Percentiles rank a stretch among this genome's conserved stretches.
These are phyloP conservation scores for Blennius ocellaris DNA, from an alignment of 2,113 vertebrate genomes.

Conservation along the genomic window DNA sequence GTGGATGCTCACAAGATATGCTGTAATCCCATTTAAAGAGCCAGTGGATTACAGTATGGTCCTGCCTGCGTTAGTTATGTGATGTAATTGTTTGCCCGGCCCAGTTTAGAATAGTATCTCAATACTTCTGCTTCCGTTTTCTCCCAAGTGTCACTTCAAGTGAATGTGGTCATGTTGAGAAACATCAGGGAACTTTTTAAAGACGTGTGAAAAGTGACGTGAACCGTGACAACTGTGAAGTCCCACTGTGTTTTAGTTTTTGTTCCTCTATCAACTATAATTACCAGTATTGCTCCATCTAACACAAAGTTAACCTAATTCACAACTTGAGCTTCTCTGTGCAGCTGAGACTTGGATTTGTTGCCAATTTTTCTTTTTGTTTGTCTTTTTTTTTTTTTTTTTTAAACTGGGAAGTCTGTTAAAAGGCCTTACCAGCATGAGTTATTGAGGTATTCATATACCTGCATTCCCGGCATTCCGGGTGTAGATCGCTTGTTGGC, in stretches of 20 bases:
- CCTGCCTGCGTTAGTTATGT: neutral
- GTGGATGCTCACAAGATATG: conserved; percentile 34
- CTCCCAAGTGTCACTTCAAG: neutral
- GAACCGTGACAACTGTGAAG: neutral
- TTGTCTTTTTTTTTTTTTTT: neutral
- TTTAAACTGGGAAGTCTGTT: conserved; percentile 58
- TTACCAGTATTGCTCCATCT: neutral
- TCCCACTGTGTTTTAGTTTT: conserved; percentile 32
- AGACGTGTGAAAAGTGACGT: neutral
- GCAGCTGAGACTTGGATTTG: too few relatives aligned
- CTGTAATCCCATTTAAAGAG: conserved; percentile 44
- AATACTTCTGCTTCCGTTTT: conserved; percentile 9
- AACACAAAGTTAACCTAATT: neutral
- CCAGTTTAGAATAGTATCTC: neutral
- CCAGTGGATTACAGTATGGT: conserved; percentile 9
- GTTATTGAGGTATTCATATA: conserved; percentile 70
- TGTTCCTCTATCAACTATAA: conserved; percentile 33
- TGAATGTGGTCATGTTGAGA: conserved; percentile 10
- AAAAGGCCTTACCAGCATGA: conserved; percentile 51
- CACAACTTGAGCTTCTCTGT: neutral
- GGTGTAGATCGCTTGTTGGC: conserved; percentile 57
- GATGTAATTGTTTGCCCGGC: conserved; percentile 20
- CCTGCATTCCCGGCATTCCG: conserved; percentile 80
- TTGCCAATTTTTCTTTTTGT: too few relatives aligned
- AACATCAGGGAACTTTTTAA: conserved; percentile 21